Evolutionary conservation across 2,797 vertebrate species (phyloP).

Genomic region (Sebastes miniatus): DNA sequence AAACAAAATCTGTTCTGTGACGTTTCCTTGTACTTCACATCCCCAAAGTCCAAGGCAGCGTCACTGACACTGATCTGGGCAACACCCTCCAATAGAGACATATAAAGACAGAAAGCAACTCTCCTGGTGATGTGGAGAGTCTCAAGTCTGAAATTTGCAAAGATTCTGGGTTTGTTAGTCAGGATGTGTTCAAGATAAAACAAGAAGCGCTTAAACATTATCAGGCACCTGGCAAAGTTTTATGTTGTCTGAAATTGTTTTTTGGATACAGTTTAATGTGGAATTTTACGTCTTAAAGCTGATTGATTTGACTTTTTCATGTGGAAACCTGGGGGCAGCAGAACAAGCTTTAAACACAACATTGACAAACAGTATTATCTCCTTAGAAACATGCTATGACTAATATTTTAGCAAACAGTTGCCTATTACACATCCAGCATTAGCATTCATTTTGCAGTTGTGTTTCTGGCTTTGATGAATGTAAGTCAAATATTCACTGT

Average conservation of each 20-base stretch:
- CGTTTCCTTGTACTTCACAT: not conserved
- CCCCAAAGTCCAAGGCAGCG: not conserved
- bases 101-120: not conserved
- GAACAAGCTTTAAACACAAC: not conserved
- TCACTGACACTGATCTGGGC: not conserved
- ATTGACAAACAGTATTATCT: not conserved
- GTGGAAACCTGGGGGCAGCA: not conserved
- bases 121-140: not conserved
- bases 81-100: not conserved
- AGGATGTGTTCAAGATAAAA: not conserved
- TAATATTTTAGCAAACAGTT: not conserved
- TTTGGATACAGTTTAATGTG: not conserved
- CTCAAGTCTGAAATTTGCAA: not conserved
- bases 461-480: not conserved
- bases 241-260: not conserved
- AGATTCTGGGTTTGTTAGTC: not conserved
- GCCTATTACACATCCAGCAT: not conserved
- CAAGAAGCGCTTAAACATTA: not conserved
- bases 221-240: too few relatives aligned
- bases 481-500: not conserved
- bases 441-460: not conserved
- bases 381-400: not conserved
- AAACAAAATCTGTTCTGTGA: not conserved
- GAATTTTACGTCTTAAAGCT: not conserved
- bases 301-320: not conserved